Percentiles rank a stretch among this genome's conserved stretches.
phyloP scores from a whole-genome alignment of 2,113 vertebrate species.

The Machaerirhynchus nigripectus region DNA sequence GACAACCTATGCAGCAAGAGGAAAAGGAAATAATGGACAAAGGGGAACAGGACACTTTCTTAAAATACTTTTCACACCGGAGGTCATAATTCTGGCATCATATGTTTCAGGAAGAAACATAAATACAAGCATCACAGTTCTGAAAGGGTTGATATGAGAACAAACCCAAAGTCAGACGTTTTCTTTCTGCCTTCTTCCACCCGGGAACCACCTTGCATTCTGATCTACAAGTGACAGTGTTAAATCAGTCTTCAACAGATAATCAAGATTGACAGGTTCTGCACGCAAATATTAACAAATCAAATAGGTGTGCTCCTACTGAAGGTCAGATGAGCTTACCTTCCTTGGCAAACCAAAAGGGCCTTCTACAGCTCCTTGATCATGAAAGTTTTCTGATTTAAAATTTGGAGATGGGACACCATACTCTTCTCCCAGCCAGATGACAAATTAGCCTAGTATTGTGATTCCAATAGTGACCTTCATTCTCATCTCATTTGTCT shows the following conservation, averaged over 20 bases:
- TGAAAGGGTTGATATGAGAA: not conserved
- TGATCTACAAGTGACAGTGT: not conserved
- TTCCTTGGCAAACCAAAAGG: not conserved
- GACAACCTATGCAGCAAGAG: not conserved
- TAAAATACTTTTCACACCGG: not conserved
- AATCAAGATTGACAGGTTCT: not conserved
- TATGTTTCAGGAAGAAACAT: not conserved
- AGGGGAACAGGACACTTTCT: conserved; percentile 15
- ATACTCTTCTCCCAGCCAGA: not conserved
- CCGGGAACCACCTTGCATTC: not conserved
- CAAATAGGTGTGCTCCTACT: rapidly evolving
- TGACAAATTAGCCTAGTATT: not conserved
- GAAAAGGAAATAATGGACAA: conserved; percentile 6
- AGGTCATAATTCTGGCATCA: not conserved
- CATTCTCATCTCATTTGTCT: not conserved
- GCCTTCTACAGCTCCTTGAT: not conserved
- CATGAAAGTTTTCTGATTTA: not conserved
- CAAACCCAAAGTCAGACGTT: not conserved
- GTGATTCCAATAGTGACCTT: not conserved
- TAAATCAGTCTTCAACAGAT: not conserved
- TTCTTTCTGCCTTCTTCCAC: not conserved
- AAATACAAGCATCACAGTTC: not conserved
- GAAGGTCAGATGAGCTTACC: not conserved
- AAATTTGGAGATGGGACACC: not conserved
- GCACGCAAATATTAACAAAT: not conserved